These are phyloP conservation scores for Orius insidiosus DNA, from an alignment of 1,140 invertebrate species.

Conservation along the genomic window DNA sequence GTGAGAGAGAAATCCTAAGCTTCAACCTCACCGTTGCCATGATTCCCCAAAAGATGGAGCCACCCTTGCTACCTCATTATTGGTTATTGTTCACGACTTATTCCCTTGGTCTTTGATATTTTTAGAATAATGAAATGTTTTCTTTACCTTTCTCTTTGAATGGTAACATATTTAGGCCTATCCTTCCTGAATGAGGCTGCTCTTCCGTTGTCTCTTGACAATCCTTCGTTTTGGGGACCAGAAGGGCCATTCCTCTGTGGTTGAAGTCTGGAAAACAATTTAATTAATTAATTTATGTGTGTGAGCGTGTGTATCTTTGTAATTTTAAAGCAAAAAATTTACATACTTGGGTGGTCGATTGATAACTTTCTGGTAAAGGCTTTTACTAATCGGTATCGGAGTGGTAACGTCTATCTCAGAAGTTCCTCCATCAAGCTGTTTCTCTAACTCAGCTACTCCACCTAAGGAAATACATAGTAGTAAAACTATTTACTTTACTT, in stretches of 20 bases:
- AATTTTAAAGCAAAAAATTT: no score
- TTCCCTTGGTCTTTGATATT: no score
- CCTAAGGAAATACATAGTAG: constrained; percentile 26
- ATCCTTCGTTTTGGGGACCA: constrained; percentile 52
- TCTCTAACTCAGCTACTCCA: constrained; percentile 63
- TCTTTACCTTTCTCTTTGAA: constrained; percentile 22
- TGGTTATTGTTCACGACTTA: no score
- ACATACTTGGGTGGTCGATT: constrained; percentile 11
- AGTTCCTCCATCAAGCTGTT: constrained; percentile 37
- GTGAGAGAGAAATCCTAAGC: no score
- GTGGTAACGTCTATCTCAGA: constrained; percentile 33
- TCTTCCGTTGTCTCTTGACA: constrained; percentile 27
- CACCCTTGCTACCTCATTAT: no score
- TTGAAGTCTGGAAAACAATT: constrained; percentile 18
- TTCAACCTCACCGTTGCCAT: no score
- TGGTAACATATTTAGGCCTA: constrained; percentile 41
- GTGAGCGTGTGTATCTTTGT: no score
- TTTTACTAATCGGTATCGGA: constrained; percentile 39
- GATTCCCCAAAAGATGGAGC: no score
- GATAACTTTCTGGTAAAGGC: constrained; percentile 38
- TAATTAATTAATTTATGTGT: neutral
- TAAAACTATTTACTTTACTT: no score
- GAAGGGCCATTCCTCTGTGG: constrained; percentile 24
- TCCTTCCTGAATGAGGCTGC: constrained; percentile 27
- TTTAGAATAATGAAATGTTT: no score